Evolutionary conservation across 2,888 invertebrate genomes (phyloP), one percentile per base, ranked within the genome.

Genomic region (Lasius fuliginosus): DNA sequence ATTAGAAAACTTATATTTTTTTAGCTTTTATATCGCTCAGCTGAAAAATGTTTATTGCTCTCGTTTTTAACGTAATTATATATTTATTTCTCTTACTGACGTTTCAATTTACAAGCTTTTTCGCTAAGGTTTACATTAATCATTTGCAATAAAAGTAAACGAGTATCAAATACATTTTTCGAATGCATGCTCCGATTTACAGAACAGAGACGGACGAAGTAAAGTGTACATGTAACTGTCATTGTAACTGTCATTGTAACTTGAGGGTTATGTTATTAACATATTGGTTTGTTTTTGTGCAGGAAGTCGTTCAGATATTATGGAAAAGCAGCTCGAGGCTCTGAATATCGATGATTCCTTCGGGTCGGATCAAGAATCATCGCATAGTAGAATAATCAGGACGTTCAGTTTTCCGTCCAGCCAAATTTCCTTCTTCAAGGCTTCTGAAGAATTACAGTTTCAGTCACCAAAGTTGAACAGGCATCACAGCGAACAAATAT

Each of bases 261-360:
- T 53, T 67, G 27, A n/a, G 86, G 90, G 92, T 92, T 90, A 90
- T 82, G 86, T 73, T 36, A 27, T 56, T 42, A 8, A 23, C 8
- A 3, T 5, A 4, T 27, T 1, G 36, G 36, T 1, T 60, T 30
- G 36, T 71, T 79, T 40, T 64, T 82, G 86, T 84, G 6, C 82
- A 88, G 86, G 87, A 90, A 73, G 74, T 86, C 75, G 23, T 23
- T 23, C 23, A 73, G 40, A 65, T 91, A 88, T 90, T 88, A 93
- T 93, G 93, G 93, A 94, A 87, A 90, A 93, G 87, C 89, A 89
- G 42, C 92, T 92, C n/a, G 91, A 92, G 49, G 87, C 89, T 4
- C 79, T 92, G 42, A 91, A 83, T 67, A 74, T 90, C 42, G 85
- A 88, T 15, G 92, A 92, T 82, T 79, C 11, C n/a, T 4, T 15